Percentiles rank a stretch among this genome's conserved stretches.
Evolutionary conservation across 2,113 vertebrate species (phyloP).

Genomic region (Pollachius pollachius): DNA sequence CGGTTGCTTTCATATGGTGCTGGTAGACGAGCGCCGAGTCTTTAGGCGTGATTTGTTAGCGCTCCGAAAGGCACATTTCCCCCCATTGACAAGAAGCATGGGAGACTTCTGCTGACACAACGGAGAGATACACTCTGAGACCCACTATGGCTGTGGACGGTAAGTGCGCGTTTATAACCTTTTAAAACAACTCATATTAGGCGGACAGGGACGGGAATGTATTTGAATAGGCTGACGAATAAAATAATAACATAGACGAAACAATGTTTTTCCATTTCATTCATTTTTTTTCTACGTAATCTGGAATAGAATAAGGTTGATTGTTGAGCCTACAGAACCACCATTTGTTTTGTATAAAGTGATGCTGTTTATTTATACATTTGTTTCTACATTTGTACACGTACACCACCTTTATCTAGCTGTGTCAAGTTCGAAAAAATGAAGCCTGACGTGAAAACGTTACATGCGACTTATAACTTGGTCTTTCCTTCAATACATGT

Average conservation of each 20-base stretch:
- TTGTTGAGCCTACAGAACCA: too few relatives aligned
- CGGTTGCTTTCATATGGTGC: constrained; percentile 13
- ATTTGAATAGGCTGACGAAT: neutral
- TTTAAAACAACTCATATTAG: neutral
- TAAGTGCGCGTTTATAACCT: constrained; percentile 52
- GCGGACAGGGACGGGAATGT: neutral
- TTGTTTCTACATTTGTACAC: too few relatives aligned
- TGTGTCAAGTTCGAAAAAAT: too few relatives aligned
- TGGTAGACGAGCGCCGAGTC: neutral
- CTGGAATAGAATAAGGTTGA: too few relatives aligned
- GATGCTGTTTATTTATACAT: too few relatives aligned
- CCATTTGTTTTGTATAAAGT: too few relatives aligned
- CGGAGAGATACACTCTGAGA: constrained; percentile 72
- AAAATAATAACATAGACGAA: neutral
- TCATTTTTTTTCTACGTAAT: too few relatives aligned
- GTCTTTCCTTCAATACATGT: too few relatives aligned
- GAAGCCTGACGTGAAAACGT: too few relatives aligned
- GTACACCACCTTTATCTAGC: too few relatives aligned
- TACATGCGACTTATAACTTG: too few relatives aligned
- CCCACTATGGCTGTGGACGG: constrained; percentile 79
- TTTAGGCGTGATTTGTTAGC: neutral
- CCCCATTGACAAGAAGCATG: constrained; percentile 51
- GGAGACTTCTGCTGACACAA: constrained; percentile 68
- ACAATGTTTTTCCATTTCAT: too few relatives aligned
- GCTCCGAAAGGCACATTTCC: neutral